Base-by-base conservation (phyloP, 1,140 invertebrate species). In the Pseudomyrmex sp. region DNA sequence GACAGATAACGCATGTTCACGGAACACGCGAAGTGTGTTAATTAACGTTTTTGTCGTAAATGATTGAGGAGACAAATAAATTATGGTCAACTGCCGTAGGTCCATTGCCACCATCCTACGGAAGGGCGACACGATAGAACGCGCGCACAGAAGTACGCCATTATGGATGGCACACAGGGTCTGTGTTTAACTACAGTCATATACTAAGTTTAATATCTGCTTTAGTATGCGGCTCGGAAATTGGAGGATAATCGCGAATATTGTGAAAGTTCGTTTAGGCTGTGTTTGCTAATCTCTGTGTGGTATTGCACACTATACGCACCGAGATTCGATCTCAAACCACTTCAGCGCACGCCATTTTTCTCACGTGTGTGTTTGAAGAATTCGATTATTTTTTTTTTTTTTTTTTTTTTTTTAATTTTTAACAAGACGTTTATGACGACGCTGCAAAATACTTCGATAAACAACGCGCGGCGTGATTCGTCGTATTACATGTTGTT, bases 121-220 rank as follows among this genome's bases (percentile, higher is more conserved):
- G 59, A 20, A 50, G 65, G 48, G 66, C 58, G 85, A 70, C 58
- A 85, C 69, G 48, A 23, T 48, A 48, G 12, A 50, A 65, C 9
- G 50, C 46, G 44, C 74, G 70, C 75, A 52, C 50, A 61, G 52
- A 35, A 73, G 59, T 65, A 63, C 61, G 86, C 56, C 18, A 77
- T 63, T 59, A 75, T 72, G 58, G 35, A 85, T 80, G 83, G 83
- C 77, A 65, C 77, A 65, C 66, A 80, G 85, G 35, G 90, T 86
- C 92, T 94, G 93, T 88, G 91, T 86, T 93, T 94, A 94, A 94
- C 94, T 93, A 93, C 93, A 72, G 90, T 91, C 90, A 90, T 94
- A 94, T 94, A 93, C 93, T 92, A 93, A 93, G 91, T 93, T 94
- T 93, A 93, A 93, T 93, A 93, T 87, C 91, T 91, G 91, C 84